Evolutionary conservation across 2,888 invertebrate genomes (phyloP).

Genomic region (Mesopsocus fuscifrons): DNA sequence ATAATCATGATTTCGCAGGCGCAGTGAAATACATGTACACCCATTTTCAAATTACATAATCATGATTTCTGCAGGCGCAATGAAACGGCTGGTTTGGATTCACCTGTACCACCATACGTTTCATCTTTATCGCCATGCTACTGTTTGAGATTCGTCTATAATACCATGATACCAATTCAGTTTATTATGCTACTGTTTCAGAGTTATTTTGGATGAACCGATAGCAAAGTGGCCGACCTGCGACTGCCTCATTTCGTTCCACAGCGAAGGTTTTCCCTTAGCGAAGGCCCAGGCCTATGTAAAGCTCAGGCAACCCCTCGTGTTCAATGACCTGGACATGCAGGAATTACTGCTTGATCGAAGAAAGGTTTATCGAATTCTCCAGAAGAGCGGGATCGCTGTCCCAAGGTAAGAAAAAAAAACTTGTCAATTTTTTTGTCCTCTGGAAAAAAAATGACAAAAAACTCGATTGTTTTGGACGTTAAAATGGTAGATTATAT

Average conservation of each 20-base stretch:
- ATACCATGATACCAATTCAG: too few relatives aligned
- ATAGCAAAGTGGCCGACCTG: slow-evolving; percentile 39
- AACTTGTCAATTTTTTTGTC: slow-evolving; percentile 28
- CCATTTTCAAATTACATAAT: too few relatives aligned
- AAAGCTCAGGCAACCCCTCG: slow-evolving; percentile 32
- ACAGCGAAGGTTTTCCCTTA: slow-evolving; percentile 37
- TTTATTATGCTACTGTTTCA: too few relatives aligned
- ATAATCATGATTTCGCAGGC: too few relatives aligned
- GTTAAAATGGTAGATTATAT: too few relatives aligned
- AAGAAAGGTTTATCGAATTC: slow-evolving; percentile 33
- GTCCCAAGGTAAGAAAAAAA: slow-evolving; percentile 37
- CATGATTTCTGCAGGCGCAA: too few relatives aligned
- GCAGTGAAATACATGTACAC: too few relatives aligned
- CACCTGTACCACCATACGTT: too few relatives aligned
- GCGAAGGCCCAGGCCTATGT: slow-evolving; percentile 37
- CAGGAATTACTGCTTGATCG: slow-evolving; percentile 33
- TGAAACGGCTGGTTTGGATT: too few relatives aligned
- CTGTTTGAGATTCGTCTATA: too few relatives aligned
- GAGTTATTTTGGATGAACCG: slow-evolving; percentile 27
- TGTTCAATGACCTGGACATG: slow-evolving; percentile 38
- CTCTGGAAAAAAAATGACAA: slow-evolving; percentile 24
- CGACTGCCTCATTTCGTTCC: slow-evolving; percentile 38
- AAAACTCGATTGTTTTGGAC: too few relatives aligned
- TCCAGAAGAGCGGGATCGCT: slow-evolving; percentile 33
- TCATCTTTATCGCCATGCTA: too few relatives aligned